Evolutionary conservation across 2,797 vertebrate species (phyloP).

Genomic region (Acipenser transmontanus): DNA sequence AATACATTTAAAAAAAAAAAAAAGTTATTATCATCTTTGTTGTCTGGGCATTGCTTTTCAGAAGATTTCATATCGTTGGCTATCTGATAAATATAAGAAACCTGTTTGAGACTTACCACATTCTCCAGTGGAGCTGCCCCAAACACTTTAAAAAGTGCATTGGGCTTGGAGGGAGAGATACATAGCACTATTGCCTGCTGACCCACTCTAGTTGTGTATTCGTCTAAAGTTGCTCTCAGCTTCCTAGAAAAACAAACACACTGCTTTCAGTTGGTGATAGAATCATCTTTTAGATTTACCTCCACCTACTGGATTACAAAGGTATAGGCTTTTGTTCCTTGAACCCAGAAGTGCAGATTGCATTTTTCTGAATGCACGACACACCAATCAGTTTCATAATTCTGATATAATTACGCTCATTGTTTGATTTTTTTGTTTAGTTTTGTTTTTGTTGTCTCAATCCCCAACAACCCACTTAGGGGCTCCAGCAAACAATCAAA

Average conservation of each 20-base stretch:
- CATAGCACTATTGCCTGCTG: slow-evolving; percentile 97
- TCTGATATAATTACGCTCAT: too few species aligned
- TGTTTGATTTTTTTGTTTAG: too few species aligned
- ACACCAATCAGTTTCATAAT: too few species aligned
- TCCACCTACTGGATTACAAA: slow-evolving; percentile 3
- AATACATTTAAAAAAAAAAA: background rate
- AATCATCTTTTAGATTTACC: background rate
- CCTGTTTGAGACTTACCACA: slow-evolving; percentile 66
- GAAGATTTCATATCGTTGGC: too few species aligned
- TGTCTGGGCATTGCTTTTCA: too few species aligned
- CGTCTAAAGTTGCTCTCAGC: slow-evolving; percentile 87
- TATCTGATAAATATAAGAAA: too few species aligned
- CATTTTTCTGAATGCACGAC: too few species aligned
- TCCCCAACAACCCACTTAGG: too few species aligned
- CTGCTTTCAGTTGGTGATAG: too few species aligned
- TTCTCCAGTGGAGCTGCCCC: slow-evolving; percentile 95
- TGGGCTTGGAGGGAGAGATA: slow-evolving; percentile 95
- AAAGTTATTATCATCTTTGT: background rate
- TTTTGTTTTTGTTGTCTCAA: too few species aligned
- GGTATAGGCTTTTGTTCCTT: background rate
- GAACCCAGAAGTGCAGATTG: too few species aligned
- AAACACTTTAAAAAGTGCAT: slow-evolving; percentile 94
- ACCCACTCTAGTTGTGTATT: slow-evolving; percentile 93
- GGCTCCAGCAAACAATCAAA: background rate
- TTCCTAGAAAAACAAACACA: slow-evolving; percentile 62